phyloP scores from a whole-genome alignment of 1,140 invertebrate species.

The Adelges cooleyi region DNA sequence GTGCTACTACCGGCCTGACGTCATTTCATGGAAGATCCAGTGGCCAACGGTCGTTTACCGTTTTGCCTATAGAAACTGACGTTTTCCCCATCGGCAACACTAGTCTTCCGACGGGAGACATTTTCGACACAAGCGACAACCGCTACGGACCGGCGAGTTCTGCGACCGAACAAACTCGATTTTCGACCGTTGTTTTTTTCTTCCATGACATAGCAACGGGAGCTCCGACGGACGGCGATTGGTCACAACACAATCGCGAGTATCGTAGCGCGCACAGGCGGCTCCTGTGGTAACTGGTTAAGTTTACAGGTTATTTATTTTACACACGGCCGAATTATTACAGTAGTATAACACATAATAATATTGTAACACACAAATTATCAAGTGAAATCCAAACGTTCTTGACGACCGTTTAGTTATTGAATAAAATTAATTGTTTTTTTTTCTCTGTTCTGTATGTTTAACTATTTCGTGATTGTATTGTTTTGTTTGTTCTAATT shows the following conservation, averaged over 20 bases:
- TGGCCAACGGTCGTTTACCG: too few relatives aligned
- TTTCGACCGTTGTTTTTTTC: background rate
- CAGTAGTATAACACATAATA: background rate
- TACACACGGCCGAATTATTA: background rate
- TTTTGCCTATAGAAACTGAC: too few relatives aligned
- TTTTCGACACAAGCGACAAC: background rate
- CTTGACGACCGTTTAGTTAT: background rate
- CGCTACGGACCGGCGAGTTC: too few relatives aligned
- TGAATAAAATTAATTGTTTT: background rate
- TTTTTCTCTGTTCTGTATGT: background rate
- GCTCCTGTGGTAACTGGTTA: constrained; percentile 6
- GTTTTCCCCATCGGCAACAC: too few relatives aligned
- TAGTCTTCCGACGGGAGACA: too few relatives aligned
- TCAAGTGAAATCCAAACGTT: background rate
- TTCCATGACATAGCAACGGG: background rate
- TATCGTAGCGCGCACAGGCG: background rate
- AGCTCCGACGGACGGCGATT: background rate
- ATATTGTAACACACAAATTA: too few relatives aligned
- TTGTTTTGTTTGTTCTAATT: background rate
- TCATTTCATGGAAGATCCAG: background rate
- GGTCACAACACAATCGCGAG: background rate
- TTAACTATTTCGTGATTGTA: background rate
- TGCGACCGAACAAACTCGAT: background rate
- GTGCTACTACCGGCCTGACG: background rate
- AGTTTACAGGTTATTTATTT: constrained; percentile 23